These are phyloP conservation scores for Trinectes maculatus DNA, from an alignment of 2,113 vertebrate species.

Conservation along the genomic window DNA sequence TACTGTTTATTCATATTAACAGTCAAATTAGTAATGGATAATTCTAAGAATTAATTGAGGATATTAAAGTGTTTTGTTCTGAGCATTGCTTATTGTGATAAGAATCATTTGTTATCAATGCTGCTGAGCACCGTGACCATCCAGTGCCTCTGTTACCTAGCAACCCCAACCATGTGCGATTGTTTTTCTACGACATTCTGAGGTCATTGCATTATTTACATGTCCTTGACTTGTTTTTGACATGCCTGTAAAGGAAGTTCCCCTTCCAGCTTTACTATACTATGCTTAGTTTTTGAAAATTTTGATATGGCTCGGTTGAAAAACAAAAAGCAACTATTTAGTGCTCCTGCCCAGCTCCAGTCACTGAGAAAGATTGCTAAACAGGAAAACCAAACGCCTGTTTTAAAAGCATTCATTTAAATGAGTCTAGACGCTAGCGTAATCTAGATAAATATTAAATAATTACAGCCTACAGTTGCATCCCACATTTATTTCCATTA, in stretches of 20 bases:
- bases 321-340: no score
- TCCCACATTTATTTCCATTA: neutral
- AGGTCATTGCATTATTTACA: conserved; percentile 46
- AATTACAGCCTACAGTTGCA: neutral
- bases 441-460: no score
- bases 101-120: conserved; percentile 19
- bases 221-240: conserved; percentile 12
- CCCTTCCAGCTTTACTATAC: neutral
- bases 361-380: no score
- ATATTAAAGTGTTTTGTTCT: neutral
- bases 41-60: neutral
- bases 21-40: neutral
- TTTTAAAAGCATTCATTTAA: no score
- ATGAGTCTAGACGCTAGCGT: no score
- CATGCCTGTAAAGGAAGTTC: conserved; percentile 21
- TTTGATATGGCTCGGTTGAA: no score
- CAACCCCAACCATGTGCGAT: conserved; percentile 13
- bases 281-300: no score
- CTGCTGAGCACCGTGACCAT: neutral
- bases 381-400: no score
- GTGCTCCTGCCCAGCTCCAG: no score
- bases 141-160: conserved; percentile 30
- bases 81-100: neutral
- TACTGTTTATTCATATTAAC: neutral
- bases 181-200: conserved; percentile 19